phyloP scores from a whole-genome alignment of 2,113 vertebrate genomes.

The Tragelaphus imberbis region DNA sequence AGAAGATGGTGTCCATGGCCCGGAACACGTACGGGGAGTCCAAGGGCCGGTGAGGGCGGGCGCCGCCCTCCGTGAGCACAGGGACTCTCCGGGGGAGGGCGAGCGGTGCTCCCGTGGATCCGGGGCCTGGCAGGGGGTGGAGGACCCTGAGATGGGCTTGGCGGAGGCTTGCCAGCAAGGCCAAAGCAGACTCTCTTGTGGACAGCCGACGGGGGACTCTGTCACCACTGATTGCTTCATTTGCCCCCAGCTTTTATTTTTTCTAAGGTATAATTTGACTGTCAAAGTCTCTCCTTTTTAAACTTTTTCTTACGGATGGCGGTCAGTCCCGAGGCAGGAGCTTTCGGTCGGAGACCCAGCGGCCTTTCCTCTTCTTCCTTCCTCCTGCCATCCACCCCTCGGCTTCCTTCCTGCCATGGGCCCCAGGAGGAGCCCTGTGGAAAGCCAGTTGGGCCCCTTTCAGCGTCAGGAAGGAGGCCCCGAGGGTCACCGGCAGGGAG shows the following conservation, averaged over 20 bases:
- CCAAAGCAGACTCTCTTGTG: conserved; percentile 75
- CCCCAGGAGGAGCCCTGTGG: neutral
- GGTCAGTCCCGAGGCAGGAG: conserved; percentile 17
- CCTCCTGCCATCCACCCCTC: neutral
- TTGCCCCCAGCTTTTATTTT: conserved; percentile 69
- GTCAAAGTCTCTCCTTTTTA: conserved; percentile 77
- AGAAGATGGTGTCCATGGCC: conserved; percentile 95
- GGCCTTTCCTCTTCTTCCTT: conserved; percentile 50
- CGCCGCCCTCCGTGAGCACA: conserved; percentile 64
- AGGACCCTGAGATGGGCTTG: conserved; percentile 67
- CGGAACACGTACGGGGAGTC: conserved; percentile 96
- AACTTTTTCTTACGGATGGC: conserved; percentile 79
- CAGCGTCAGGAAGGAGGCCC: conserved; percentile 25
- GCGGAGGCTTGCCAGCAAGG: conserved; percentile 71
- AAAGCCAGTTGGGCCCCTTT: neutral
- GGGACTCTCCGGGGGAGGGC: conserved; percentile 66
- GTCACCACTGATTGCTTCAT: conserved; percentile 58
- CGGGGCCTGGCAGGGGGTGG: conserved; percentile 73
- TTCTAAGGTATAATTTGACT: conserved; percentile 78
- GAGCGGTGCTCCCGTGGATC: conserved; percentile 54
- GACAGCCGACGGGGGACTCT: conserved; percentile 57
- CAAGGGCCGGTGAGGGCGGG: conserved; percentile 93
- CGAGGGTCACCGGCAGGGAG: conserved; percentile 29
- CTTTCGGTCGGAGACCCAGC: conserved; percentile 48
- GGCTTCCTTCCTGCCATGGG: neutral